Percentiles rank a stretch among this genome's conserved stretches.
These are phyloP conservation scores for Drosophila tripunctata DNA, from an alignment of 2,888 invertebrate species.

Conservation along the genomic window DNA sequence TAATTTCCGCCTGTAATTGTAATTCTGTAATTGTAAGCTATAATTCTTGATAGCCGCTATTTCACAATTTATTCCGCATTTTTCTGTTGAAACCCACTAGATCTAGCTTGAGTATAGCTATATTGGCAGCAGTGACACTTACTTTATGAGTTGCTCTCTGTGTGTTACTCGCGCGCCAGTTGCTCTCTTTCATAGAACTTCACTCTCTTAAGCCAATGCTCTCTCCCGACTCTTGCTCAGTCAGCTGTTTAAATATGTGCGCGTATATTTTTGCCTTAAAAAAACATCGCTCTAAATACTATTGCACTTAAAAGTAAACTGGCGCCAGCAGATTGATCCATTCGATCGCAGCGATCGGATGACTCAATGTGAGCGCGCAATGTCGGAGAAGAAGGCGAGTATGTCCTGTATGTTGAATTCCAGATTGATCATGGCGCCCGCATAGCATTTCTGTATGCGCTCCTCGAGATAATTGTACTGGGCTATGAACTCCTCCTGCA, in stretches of 20 bases:
- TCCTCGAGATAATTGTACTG: slow-evolving; percentile 97
- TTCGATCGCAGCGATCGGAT: neutral
- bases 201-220: too few species aligned
- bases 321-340: neutral
- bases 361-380: slow-evolving; percentile 94
- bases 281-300: slow-evolving; percentile 67
- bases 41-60: too few species aligned
- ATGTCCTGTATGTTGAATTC: slow-evolving; percentile 98
- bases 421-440: slow-evolving; percentile 95
- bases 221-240: slow-evolving; percentile 2
- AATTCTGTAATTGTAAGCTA: too few species aligned
- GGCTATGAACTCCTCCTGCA: slow-evolving; percentile 99
- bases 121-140: too few species aligned
- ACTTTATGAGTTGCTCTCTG: neutral
- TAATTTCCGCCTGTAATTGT: too few species aligned
- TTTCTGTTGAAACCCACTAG: too few species aligned
- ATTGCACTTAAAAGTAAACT: slow-evolving; percentile 81
- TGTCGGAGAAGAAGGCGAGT: slow-evolving; percentile 98
- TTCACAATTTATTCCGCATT: too few species aligned
- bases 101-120: too few species aligned
- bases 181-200: too few species aligned
- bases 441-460: slow-evolving; percentile 97
- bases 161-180: neutral
- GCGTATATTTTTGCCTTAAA: slow-evolving; percentile 55
- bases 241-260: slow-evolving; percentile 62